A percentile compares a stretch with the other conserved stretches of the same genome.
phyloP scores from a whole-genome alignment of 2,797 vertebrate species.

The Numenius phaeopus region DNA sequence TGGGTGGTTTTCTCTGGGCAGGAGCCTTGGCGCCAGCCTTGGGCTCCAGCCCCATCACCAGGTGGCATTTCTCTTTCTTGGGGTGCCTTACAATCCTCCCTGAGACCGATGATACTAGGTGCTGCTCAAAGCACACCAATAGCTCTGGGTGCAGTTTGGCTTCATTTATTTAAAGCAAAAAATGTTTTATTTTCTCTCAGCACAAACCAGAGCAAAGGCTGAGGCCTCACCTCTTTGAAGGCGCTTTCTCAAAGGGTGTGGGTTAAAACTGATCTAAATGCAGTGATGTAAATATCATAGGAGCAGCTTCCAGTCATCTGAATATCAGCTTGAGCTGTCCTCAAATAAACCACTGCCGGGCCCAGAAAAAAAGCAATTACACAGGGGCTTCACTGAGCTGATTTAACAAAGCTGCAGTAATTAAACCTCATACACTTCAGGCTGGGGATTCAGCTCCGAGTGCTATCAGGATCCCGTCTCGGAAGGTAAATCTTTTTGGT shows the following conservation, averaged over 20 bases:
- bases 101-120: accelerated
- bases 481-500: conserved; percentile 15
- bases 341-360: conserved; percentile 59
- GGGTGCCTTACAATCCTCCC: accelerated
- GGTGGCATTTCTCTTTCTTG: background rate
- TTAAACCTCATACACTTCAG: conserved; percentile 59
- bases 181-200: background rate
- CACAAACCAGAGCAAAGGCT: background rate
- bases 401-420: conserved; percentile 71
- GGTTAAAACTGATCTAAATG: background rate
- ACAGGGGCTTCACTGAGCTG: conserved; percentile 51
- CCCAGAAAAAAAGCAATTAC: conserved; percentile 60
- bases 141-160: background rate
- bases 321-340: conserved; percentile 33
- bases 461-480: background rate
- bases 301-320: background rate
- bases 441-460: conserved; percentile 28
- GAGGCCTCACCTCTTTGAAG: background rate
- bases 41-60: accelerated
- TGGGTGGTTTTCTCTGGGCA: accelerated
- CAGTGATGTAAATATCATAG: background rate
- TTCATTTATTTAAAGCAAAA: background rate
- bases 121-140: background rate
- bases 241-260: background rate
- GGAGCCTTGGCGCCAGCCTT: background rate